phyloP scores from a whole-genome alignment of 2,888 invertebrate genomes.

The Eutolmus rufibarbis region DNA sequence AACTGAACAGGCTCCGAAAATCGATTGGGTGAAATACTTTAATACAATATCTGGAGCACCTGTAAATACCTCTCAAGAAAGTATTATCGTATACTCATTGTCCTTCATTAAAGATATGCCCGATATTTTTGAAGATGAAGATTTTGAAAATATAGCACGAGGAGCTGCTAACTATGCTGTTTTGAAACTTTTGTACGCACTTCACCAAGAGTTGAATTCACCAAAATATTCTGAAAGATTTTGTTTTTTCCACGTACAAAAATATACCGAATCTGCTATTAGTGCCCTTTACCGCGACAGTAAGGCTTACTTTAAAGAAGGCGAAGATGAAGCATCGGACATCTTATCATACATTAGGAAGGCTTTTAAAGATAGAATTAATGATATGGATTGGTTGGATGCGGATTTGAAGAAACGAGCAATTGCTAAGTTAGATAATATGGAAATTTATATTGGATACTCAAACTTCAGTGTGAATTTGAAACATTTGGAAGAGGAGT shows the following conservation, averaged over 20 bases:
- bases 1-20: background rate
- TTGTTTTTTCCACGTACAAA: slow-evolving; percentile 5
- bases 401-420: background rate
- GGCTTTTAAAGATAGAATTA: background rate
- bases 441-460: slow-evolving; percentile 20
- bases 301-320: background rate
- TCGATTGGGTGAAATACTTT: slow-evolving; percentile 2
- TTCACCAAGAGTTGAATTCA: background rate
- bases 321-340: background rate
- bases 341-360: background rate
- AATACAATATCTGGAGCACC: background rate
- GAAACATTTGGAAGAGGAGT: background rate
- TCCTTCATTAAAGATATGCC: background rate
- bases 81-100: background rate
- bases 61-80: background rate
- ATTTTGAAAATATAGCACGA: background rate
- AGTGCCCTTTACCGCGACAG: background rate
- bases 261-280: background rate
- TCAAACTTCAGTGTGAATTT: background rate
- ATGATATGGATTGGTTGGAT: slow-evolving; percentile 4
- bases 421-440: background rate
- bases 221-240: background rate
- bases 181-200: slow-evolving; percentile 3
- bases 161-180: background rate
- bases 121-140: background rate